Conservation (phyloP, 2,797 vertebrate species). For the Dromococcyx pavoninus region DNA sequence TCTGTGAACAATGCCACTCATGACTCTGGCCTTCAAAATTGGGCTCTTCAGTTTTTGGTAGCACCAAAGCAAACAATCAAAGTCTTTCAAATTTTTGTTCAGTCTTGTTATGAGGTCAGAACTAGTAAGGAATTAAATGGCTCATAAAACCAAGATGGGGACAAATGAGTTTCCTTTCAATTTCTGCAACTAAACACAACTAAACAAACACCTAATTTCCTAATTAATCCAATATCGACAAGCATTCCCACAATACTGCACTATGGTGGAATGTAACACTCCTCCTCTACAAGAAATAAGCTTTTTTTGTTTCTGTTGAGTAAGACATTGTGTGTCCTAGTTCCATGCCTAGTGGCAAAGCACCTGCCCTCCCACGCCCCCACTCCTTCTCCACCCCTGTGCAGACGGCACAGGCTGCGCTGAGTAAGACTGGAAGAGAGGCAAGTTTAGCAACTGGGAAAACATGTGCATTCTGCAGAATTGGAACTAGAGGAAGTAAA, state of each 20-base stretch:
- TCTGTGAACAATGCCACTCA: background rate
- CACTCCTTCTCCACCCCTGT: background rate
- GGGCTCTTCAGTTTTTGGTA: background rate
- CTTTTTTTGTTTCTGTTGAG: background rate
- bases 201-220: background rate
- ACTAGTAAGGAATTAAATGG: background rate
- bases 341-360: accelerated
- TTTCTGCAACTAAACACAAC: background rate
- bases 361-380: background rate
- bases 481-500: background rate
- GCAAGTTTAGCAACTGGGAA: background rate
- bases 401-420: background rate
- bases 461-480: background rate
- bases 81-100: background rate
- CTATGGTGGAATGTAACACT: background rate
- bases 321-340: background rate
- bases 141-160: background rate
- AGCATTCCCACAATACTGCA: background rate
- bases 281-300: background rate
- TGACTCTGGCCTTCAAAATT: background rate
- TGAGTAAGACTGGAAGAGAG: background rate
- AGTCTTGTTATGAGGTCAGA: background rate
- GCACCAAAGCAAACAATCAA: background rate
- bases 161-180: background rate
- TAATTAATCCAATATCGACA: background rate